Evolutionary conservation across 2,888 invertebrate species (phyloP), one percentile per base, ranked within the genome.

Genomic region (Meganola albula): DNA sequence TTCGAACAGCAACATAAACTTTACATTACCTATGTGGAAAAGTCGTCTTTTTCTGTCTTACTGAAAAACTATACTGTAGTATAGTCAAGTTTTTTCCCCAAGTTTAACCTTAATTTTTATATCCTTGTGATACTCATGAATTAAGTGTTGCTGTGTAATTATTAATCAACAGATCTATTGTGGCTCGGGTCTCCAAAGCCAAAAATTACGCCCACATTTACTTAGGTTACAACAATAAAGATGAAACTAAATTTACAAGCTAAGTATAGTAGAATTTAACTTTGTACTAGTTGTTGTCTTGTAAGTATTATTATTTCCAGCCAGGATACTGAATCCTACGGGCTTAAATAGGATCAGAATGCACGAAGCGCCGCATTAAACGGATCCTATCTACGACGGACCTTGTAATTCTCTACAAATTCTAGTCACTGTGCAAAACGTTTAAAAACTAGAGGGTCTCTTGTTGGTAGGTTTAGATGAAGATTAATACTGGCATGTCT

Each of bases 311-410:
- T 60, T 61, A 61, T 58, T 56, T 52, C 39, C 40, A 51, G 54
- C 51, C 53, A 50, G 49, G 36, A 53, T 62, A 58, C 62, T 54
- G 58, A 53, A 63, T 65, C 51, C 55, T 53, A 53, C 44, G 40
- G 41, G 61, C 64, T 72, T 69, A 67, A 67, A 59, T 53, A 40
- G 65, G 69, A 66, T 64, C 65, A 69, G 49, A 53, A 42, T 49
- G 54, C 58, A 60, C 61, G 51, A 56, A 49, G 55, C 51, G 57
- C 42, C 52, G 67, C 53, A 62, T 69, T 70, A 66, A 64, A 53
- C 48, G 56, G 63, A 65, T 70, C 60, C 53, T 49, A 44, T 37
- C 38, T 49, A 61, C 58, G 57, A 51, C 47, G 49, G 45, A 43
- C 51, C 48, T 47, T 58, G 52, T 60, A 63, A 58, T 56, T 53